Percentiles rank a stretch among this genome's conserved stretches.
These are phyloP conservation scores for Pammene fasciana DNA, from an alignment of 2,888 invertebrate genomes.

Conservation along the genomic window DNA sequence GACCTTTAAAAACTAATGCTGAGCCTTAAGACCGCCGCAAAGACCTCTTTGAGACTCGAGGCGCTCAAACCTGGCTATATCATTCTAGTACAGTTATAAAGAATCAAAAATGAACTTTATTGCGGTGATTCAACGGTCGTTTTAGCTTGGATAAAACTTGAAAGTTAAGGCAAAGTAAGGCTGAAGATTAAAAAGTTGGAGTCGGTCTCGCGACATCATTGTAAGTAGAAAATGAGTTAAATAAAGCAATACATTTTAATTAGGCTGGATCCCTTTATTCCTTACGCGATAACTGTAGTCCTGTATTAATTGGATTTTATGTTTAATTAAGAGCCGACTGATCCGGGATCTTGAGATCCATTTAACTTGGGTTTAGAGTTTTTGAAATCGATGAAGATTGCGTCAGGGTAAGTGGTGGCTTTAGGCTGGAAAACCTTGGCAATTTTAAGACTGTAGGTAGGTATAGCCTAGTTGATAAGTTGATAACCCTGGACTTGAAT, in stretches of 20 bases:
- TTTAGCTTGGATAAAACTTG: slow-evolving; percentile 41
- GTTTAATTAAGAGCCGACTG: slow-evolving; percentile 81
- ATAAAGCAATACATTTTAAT: slow-evolving; percentile 84
- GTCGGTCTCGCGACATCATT: slow-evolving; percentile 80
- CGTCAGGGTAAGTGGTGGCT: slow-evolving; percentile 9
- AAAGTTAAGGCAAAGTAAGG: slow-evolving; percentile 69
- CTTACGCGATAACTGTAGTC: slow-evolving; percentile 77
- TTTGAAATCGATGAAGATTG: slow-evolving; percentile 24
- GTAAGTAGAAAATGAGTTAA: slow-evolving; percentile 83
- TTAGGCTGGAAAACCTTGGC: slow-evolving; percentile 11
- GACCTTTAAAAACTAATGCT: slow-evolving; percentile 83
- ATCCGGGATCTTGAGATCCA: slow-evolving; percentile 53
- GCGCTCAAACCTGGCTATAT: slow-evolving; percentile 69
- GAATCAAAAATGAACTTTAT: slow-evolving; percentile 50
- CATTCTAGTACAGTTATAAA: slow-evolving; percentile 48
- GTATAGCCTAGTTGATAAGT: too few relatives aligned
- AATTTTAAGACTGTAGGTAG: too few relatives aligned
- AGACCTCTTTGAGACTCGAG: slow-evolving; percentile 81
- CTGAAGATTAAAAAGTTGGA: slow-evolving; percentile 82
- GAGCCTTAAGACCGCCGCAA: slow-evolving; percentile 78
- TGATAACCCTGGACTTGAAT: too few relatives aligned
- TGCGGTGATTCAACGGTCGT: slow-evolving; percentile 17
- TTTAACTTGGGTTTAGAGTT: slow-evolving; percentile 39
- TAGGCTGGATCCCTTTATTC: slow-evolving; percentile 82
- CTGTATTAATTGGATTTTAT: slow-evolving; percentile 83